phyloP scores from a whole-genome alignment of 2,888 invertebrate species.

The Brenthis ino region DNA sequence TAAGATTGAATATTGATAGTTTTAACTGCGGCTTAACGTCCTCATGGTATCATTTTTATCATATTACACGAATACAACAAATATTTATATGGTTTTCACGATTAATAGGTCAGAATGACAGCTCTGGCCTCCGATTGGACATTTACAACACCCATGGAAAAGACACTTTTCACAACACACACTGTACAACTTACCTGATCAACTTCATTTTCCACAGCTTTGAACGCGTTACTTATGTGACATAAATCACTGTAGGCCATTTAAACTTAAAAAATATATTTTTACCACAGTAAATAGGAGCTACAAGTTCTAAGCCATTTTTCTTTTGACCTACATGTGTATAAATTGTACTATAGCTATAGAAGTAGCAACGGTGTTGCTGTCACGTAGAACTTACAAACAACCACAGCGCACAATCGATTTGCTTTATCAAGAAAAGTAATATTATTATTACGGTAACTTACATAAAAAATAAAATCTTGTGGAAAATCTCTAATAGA shows the following conservation, averaged over 20 bases:
- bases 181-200: slow-evolving; percentile 72
- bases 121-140: slow-evolving; percentile 66
- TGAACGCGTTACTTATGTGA: slow-evolving; percentile 79
- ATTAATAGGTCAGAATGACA: slow-evolving; percentile 79
- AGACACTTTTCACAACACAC: slow-evolving; percentile 57
- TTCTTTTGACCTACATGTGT: slow-evolving; percentile 82
- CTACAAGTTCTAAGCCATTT: slow-evolving; percentile 79
- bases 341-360: slow-evolving; percentile 71
- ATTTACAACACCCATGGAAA: slow-evolving; percentile 73
- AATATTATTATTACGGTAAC: not conserved
- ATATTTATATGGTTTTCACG: slow-evolving; percentile 62
- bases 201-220: slow-evolving; percentile 79
- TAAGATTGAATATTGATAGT: slow-evolving; percentile 10
- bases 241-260: slow-evolving; percentile 83
- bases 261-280: slow-evolving; percentile 77
- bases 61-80: slow-evolving; percentile 50
- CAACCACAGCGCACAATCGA: slow-evolving; percentile 1
- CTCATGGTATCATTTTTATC: slow-evolving; percentile 27
- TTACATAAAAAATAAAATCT: slow-evolving; percentile 1
- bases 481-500: no score
- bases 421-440: not conserved
- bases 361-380: slow-evolving; percentile 66
- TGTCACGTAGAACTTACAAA: slow-evolving; percentile 48
- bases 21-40: slow-evolving; percentile 18
- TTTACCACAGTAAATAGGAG: slow-evolving; percentile 80